Percentiles rank a stretch among this genome's conserved stretches.
Evolutionary conservation across 2,113 vertebrate species (phyloP).

Genomic region (Phalacrocorax aristotelis): DNA sequence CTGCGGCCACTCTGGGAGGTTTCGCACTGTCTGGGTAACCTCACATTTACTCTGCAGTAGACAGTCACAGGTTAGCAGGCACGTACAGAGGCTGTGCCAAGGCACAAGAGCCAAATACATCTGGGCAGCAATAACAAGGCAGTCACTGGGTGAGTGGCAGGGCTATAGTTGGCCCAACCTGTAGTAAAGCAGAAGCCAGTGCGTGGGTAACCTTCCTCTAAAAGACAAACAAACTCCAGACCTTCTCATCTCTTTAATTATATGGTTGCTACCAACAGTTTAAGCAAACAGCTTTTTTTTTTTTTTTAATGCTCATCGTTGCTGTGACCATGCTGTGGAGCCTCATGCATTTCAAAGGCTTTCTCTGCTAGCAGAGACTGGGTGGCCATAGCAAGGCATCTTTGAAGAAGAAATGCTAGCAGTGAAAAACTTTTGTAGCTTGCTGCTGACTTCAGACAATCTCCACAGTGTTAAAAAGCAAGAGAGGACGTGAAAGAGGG

Average conservation of each 20-base stretch:
- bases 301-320: not conserved
- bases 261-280: not conserved
- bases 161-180: not conserved
- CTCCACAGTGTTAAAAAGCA: not conserved
- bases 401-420: not conserved
- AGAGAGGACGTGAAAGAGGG: not conserved
- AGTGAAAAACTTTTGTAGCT: not conserved
- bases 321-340: not conserved
- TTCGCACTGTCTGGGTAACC: not conserved
- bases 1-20: rapidly evolving
- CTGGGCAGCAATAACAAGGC: not conserved
- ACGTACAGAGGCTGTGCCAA: not conserved
- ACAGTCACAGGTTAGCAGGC: not conserved
- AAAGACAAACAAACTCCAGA: not conserved
- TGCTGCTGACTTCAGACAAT: not conserved
- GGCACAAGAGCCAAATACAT: not conserved
- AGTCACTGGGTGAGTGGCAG: not conserved
- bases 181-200: not conserved
- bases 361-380: not conserved
- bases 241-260: not conserved
- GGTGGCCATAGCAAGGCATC: not conserved
- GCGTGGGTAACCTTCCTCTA: not conserved
- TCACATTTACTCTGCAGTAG: not conserved
- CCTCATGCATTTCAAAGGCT: slow-evolving; percentile 1
- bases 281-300: not conserved